Conservation (phyloP, 1,140 invertebrate species). For the Scaptomyza montana region DNA sequence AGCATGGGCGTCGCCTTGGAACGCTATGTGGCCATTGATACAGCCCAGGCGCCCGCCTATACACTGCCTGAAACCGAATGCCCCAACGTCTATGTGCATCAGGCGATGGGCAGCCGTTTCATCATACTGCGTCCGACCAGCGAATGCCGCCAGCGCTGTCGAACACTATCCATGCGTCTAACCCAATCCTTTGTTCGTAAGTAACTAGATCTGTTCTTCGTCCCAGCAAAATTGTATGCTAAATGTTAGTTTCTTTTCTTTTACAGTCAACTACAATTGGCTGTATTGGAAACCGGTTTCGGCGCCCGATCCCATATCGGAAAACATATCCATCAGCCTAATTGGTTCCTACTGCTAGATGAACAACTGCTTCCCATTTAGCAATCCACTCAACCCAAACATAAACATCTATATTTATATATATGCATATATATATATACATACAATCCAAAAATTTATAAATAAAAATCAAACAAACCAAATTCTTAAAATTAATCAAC, state of each 20-base stretch:
- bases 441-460: background rate
- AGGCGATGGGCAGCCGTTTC: slow-evolving; percentile 86
- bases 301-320: slow-evolving; percentile 85
- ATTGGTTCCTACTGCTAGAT: slow-evolving; percentile 88
- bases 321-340: slow-evolving; percentile 86
- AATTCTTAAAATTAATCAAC: background rate
- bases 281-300: slow-evolving; percentile 90
- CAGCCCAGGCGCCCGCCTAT: slow-evolving; percentile 86
- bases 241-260: slow-evolving; percentile 54
- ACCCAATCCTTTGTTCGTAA: slow-evolving; percentile 87
- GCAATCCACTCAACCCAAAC: background rate
- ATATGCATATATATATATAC: background rate
- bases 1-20: slow-evolving; percentile 87
- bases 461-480: no score
- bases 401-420: background rate
- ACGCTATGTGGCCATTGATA: slow-evolving; percentile 88
- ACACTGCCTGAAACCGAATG: slow-evolving; percentile 88
- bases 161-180: slow-evolving; percentile 86
- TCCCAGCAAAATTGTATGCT: background rate
- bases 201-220: slow-evolving; percentile 74
- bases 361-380: background rate
- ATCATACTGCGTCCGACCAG: slow-evolving; percentile 88
- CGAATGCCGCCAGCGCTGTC: slow-evolving; percentile 87
- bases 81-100: slow-evolving; percentile 88
- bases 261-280: slow-evolving; percentile 91